Base-by-base conservation (phyloP, 1,140 invertebrate genomes). In the Heliconius hermathena region DNA sequence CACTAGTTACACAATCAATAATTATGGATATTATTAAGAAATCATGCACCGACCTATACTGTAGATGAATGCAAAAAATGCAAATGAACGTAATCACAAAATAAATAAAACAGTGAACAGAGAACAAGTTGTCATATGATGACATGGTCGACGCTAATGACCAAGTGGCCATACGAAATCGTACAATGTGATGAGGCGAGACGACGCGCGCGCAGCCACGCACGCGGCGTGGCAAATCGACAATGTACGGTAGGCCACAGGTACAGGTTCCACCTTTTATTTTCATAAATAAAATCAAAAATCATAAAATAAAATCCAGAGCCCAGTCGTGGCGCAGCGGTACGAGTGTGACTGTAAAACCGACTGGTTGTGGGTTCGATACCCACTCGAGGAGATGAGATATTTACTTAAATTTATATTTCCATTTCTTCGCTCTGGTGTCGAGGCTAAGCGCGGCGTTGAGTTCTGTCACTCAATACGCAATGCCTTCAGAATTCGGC, bases 131-230 rank as follows among this genome's bases (percentile, higher is more conserved):
- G 86, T 87, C 86, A 85, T 76, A 79, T 87, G 88, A 88, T 87
- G 82, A 85, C 85, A 78, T 84, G 84, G 76, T 89, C 86, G 87
- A 86, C 88, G 83, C 85, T 90, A 90, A 90, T 90, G 89, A 86
- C 83, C 81, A 81, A 76, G 82, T 84, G 87, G 83, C 85, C 88
- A 87, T 90, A 88, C 84, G 78, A 87, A 90, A 92, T 90, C 84
- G 88, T 85, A 89, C 89, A 90, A 90, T 91, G 84, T 87, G 84
- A 86, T 81, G 84, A 78, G 77, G 75, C 71, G 84, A 89, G 81
- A 80, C 82, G 80, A 82, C 82, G 84, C 86, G 81, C 84, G 86
- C 89, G 88, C 81, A 76, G 52, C 76, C 81, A 78, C 75, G 80
- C 81, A 85, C 83, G 81, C 81, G 78, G 81, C 86, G 86, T 85